phyloP scores from a whole-genome alignment of 2,797 vertebrate species.

The Toxotes lorentzi region DNA sequence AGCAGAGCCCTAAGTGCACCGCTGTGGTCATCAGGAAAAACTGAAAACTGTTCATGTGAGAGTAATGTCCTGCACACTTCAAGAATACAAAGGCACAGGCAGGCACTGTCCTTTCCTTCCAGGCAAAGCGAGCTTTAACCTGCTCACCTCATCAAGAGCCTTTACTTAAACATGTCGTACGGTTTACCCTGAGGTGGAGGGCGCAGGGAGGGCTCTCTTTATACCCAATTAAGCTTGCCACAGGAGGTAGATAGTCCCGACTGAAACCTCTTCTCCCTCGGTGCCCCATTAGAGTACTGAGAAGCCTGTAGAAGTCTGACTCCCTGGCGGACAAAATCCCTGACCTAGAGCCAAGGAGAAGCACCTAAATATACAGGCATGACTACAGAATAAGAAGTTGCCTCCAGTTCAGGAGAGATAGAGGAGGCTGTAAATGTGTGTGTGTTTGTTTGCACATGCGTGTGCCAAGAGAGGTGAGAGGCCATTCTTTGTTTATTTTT shows the following conservation, averaged over 20 bases:
- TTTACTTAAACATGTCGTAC: constrained; percentile 77
- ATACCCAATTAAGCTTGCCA: constrained; percentile 84
- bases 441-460: constrained; percentile 1
- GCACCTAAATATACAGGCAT: constrained; percentile 70
- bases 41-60: constrained; percentile 53
- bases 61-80: constrained; percentile 48
- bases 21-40: constrained; percentile 58
- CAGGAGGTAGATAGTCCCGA: constrained; percentile 69
- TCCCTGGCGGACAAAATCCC: constrained; percentile 75
- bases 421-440: constrained; percentile 3
- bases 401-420: constrained; percentile 53
- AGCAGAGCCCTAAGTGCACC: constrained; percentile 59
- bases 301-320: constrained; percentile 72
- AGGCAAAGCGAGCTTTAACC: constrained; percentile 61
- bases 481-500: constrained; percentile 64
- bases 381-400: constrained; percentile 65
- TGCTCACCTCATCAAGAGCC: constrained; percentile 59
- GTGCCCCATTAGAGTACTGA: constrained; percentile 83
- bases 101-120: constrained; percentile 18
- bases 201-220: constrained; percentile 72
- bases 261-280: constrained; percentile 75
- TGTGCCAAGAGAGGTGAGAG: constrained; percentile 58
- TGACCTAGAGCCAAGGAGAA: constrained; percentile 79
- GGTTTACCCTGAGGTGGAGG: constrained; percentile 75
- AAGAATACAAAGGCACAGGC: constrained; percentile 45